Evolutionary conservation across 2,888 invertebrate genomes (phyloP).

Genomic region (Acleris holmiana): DNA sequence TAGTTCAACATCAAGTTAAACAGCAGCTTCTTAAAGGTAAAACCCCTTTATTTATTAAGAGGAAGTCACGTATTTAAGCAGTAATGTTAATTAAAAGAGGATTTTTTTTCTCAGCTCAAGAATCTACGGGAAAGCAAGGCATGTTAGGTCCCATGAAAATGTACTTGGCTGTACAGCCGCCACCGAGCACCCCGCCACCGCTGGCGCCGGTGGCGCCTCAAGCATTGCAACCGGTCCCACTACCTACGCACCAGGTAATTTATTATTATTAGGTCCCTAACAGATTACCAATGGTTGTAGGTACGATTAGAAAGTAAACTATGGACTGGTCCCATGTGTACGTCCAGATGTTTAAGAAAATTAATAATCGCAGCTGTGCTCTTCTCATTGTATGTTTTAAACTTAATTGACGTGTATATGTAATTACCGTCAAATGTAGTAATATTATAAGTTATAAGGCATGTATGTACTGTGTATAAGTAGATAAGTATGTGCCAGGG

Average conservation of each 20-base stretch:
- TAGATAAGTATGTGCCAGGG: constrained; percentile 23
- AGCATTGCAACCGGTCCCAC: constrained; percentile 68
- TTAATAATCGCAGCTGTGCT: neutral
- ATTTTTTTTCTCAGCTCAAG: constrained; percentile 87
- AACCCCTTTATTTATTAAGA: too few relatives aligned
- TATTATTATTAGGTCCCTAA: constrained; percentile 67
- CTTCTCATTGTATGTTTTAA: constrained; percentile 11
- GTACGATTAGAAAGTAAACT: constrained; percentile 26
- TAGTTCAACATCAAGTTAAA: constrained; percentile 95
- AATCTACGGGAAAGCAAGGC: constrained; percentile 93
- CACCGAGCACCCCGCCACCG: constrained; percentile 70
- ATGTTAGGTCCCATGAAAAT: constrained; percentile 94
- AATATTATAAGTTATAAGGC: constrained; percentile 18
- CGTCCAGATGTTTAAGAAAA: neutral
- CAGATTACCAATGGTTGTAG: constrained; percentile 6
- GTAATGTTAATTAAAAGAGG: neutral
- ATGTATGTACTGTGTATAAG: constrained; percentile 20
- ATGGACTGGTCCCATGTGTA: constrained; percentile 1
- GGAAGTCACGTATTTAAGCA: too few relatives aligned
- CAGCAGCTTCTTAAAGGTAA: constrained; percentile 93
- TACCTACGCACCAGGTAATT: constrained; percentile 80
- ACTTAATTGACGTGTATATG: constrained; percentile 6
- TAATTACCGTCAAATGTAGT: constrained; percentile 15
- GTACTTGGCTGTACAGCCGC: constrained; percentile 93
- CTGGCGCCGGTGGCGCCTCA: constrained; percentile 59